Conservation (phyloP, 1,140 invertebrate genomes). For the Mactra quadrangularis region DNA sequence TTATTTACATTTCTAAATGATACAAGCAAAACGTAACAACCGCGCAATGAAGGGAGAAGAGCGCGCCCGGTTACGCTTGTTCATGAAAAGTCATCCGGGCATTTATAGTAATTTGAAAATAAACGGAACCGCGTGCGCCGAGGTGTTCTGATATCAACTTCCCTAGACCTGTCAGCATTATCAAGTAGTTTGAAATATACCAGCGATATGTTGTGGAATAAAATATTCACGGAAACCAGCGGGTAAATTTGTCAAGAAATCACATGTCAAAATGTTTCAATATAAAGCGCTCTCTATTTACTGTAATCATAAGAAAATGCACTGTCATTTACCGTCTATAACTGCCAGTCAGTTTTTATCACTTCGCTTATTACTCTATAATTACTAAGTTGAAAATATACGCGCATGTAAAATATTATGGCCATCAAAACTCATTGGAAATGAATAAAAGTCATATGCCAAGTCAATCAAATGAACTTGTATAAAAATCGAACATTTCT, state of each 20-base stretch:
- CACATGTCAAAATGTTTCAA: conserved; percentile 55
- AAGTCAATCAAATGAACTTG: conserved; percentile 17
- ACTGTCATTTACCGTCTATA: conserved; percentile 54
- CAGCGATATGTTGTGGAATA: conserved; percentile 32
- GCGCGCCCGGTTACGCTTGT: conserved; percentile 17
- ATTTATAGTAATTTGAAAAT: conserved; percentile 41
- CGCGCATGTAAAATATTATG: conserved; percentile 40
- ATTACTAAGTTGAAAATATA: conserved; percentile 53
- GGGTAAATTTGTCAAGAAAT: conserved; percentile 64
- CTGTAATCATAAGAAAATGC: background rate
- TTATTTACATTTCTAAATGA: conserved; percentile 49
- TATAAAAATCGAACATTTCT: conserved; percentile 12
- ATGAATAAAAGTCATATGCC: conserved; percentile 57
- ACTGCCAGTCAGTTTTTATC: conserved; percentile 35
- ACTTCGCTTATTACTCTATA: conserved; percentile 43
- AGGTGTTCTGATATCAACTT: conserved; percentile 43
- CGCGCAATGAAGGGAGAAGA: background rate
- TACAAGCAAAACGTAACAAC: conserved; percentile 25
- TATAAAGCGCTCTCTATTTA: conserved; percentile 59
- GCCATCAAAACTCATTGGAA: conserved; percentile 48
- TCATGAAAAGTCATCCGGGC: conserved; percentile 23
- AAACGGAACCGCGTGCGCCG: conserved; percentile 44
- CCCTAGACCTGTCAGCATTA: conserved; percentile 11
- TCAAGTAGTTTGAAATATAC: conserved; percentile 33
- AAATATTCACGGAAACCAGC: conserved; percentile 32